Conservation (phyloP, 2,113 vertebrate genomes). For the Ameiurus melas region DNA sequence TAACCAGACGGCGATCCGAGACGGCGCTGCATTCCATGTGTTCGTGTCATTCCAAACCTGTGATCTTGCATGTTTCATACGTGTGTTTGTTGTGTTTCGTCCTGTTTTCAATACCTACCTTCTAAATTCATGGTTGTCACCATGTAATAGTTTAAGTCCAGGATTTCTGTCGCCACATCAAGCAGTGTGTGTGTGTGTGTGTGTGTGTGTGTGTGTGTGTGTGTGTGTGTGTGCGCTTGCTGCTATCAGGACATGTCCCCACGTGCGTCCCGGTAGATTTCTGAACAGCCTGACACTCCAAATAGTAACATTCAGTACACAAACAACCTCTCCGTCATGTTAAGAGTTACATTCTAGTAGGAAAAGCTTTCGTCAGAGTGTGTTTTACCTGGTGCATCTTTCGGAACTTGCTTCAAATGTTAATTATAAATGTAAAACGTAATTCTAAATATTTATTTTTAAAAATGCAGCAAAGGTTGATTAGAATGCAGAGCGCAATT, state of each 20-base stretch:
- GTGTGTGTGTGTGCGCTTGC: background rate
- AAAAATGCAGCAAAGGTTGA: background rate
- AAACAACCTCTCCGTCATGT: background rate
- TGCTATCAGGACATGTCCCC: constrained; percentile 24
- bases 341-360: too few relatives aligned
- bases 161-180: constrained; percentile 22
- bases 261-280: background rate
- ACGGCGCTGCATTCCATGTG: background rate
- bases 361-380: background rate
- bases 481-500: too few relatives aligned
- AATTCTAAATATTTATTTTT: too few relatives aligned
- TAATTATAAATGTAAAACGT: background rate
- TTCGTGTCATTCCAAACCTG: background rate
- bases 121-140: background rate
- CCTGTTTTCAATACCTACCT: constrained; percentile 1
- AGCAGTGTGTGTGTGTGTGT: background rate
- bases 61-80: background rate
- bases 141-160: constrained; percentile 16
- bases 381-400: background rate
- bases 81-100: background rate
- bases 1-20: background rate
- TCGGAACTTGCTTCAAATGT: background rate
- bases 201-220: constrained; percentile 8
- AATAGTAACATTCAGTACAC: background rate
- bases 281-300: background rate